phyloP scores from a whole-genome alignment of 2,113 vertebrate species.

The Catharus fuscescens region DNA sequence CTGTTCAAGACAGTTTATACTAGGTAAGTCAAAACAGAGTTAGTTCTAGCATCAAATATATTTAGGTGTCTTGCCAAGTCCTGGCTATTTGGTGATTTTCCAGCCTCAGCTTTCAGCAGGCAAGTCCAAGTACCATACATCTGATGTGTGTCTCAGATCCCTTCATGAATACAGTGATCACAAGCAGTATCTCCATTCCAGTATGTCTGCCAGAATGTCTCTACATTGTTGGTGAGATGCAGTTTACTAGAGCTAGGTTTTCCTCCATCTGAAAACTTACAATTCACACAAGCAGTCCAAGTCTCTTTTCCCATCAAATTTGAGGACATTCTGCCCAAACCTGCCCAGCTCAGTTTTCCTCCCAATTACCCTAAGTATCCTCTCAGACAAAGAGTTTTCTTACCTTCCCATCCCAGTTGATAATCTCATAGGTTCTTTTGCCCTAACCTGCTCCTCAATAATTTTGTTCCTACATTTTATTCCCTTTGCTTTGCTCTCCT shows the following conservation, averaged over 20 bases:
- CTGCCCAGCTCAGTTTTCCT: not conserved
- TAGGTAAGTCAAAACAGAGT: not conserved
- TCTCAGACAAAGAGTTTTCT: not conserved
- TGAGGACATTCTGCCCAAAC: not conserved
- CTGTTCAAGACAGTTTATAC: not conserved
- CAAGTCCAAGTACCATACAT: not conserved
- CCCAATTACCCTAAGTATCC: not conserved
- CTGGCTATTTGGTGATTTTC: not conserved
- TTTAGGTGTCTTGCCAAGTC: not conserved
- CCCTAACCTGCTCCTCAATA: not conserved
- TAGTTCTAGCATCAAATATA: not conserved
- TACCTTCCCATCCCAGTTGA: not conserved
- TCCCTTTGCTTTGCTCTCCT: not conserved
- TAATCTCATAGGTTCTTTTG: not conserved
- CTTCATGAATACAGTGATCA: not conserved
- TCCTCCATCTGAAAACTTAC: not conserved
- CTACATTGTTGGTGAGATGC: rapidly evolving
- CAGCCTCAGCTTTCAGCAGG: not conserved
- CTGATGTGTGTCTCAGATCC: not conserved
- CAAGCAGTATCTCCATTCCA: not conserved
- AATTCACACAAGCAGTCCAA: not conserved
- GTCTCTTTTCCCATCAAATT: not conserved
- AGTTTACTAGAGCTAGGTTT: not conserved
- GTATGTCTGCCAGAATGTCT: not conserved
- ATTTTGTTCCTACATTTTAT: not conserved